Evolutionary conservation across 64 coral and sea anemone genomes (phyloP), one percentile per base, ranked within the genome.

Genomic region (Actinia tenebrosa): DNA sequence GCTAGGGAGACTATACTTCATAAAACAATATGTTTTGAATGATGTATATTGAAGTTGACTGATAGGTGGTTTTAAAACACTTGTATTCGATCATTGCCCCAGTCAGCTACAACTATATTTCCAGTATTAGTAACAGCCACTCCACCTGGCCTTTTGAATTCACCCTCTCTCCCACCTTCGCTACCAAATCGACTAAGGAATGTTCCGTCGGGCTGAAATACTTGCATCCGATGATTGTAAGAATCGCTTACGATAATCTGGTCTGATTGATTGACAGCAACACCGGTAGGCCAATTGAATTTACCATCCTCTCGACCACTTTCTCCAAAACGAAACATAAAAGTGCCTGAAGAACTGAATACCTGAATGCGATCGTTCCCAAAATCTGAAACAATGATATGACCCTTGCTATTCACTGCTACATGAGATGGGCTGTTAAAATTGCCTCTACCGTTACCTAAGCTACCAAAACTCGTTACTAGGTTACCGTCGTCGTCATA

Each of bases 31-130:
- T 8, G 47, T 50, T 50, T 50, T 50, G 7, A 50, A 50, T 50
- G 7, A 50, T 8, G 47, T 50, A 50, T 8, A 50, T 50, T 50
- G 47, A 50, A 50, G 47, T 50, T 37, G 47, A 50, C 47, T 50
- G 3, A 50, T 50, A 11, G 10, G 56, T 58, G 56, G 56, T 14
- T 11, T 75, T 84, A 97, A 37, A 97, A 97, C 18, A 97, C 91
- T 80, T 97, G 94, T 60, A 97, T 97, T 53, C 94, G 80, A 82
- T 97, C 94, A 77, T 97, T 97, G 10, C 94, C 94, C 94, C 94
- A 97, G 45, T 97, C 94, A 0, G 94, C 91, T 72, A 97, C 81
- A 27, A 97, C 71, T 15, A 97, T 90, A 11, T 60, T 89, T 17
- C 94, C 94, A 56, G 93, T 86, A 11, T 89, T 83, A 4, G 83